These are phyloP conservation scores for Drosophila parthenogenetica DNA, from an alignment of 2,888 invertebrate genomes.

Conservation along the genomic window DNA sequence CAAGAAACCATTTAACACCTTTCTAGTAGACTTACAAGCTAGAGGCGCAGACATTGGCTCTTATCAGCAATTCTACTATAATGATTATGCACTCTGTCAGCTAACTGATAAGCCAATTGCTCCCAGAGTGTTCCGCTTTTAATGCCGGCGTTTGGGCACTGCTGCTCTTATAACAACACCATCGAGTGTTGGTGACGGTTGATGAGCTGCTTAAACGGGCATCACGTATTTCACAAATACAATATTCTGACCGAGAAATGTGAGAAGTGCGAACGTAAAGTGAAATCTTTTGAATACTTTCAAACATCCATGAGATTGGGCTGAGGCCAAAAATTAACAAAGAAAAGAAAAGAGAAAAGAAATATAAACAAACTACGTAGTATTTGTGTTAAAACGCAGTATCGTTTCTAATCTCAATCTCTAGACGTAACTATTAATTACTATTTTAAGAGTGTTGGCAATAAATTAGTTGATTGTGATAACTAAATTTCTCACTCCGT, in stretches of 20 bases:
- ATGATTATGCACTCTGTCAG: constrained; percentile 46
- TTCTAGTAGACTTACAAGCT: constrained; percentile 41
- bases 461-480: constrained; percentile 11
- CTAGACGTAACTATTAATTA: constrained; percentile 5
- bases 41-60: constrained; percentile 30
- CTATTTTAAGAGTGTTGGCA: constrained; percentile 22
- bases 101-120: constrained; percentile 59
- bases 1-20: neutral
- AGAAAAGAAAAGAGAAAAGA: neutral
- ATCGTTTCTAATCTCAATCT: constrained; percentile 21
- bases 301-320: constrained; percentile 8
- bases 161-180: constrained; percentile 42
- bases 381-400: constrained; percentile 7
- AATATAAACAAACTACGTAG: neutral
- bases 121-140: constrained; percentile 29
- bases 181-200: constrained; percentile 55
- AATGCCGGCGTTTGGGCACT: constrained; percentile 27
- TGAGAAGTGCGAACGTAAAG: constrained; percentile 36
- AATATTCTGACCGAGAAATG: constrained; percentile 46
- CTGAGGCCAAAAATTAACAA: neutral
- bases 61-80: constrained; percentile 67
- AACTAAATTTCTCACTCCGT: neutral
- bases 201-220: constrained; percentile 35
- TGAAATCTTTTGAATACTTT: constrained; percentile 4
- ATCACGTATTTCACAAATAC: constrained; percentile 9